These are phyloP conservation scores for Ascaphus truei DNA, from an alignment of 2,113 vertebrate species.

Conservation along the genomic window DNA sequence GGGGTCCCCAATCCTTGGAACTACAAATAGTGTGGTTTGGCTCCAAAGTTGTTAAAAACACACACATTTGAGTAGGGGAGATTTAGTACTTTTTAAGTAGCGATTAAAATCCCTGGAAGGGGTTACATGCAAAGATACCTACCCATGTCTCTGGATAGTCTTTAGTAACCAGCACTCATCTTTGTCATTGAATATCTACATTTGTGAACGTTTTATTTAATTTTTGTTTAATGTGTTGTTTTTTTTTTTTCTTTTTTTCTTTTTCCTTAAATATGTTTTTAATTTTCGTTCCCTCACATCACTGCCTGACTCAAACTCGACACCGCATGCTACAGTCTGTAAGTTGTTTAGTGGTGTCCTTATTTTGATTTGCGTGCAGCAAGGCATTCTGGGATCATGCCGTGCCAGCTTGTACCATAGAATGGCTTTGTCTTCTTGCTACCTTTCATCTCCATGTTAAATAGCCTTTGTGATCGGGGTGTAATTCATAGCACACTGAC, in stretches of 20 bases:
- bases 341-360: constrained; percentile 61
- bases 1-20: too few species aligned
- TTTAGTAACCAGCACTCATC: not conserved
- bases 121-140: too few species aligned
- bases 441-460: not conserved
- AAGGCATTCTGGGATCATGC: not conserved
- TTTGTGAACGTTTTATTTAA: constrained; percentile 15
- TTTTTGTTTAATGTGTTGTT: constrained; percentile 24
- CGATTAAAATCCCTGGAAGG: too few species aligned
- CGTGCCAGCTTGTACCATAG: constrained; percentile 12
- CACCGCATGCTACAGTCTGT: constrained; percentile 85
- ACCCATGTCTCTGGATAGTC: too few species aligned
- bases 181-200: not conserved
- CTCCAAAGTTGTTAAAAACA: too few species aligned
- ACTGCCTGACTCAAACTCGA: constrained; percentile 57
- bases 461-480: not conserved
- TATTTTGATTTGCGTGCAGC: not conserved
- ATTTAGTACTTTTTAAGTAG: too few species aligned
- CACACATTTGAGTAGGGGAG: too few species aligned
- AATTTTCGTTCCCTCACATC: constrained; percentile 45
- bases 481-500: too few species aligned
- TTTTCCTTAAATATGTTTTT: constrained; percentile 50
- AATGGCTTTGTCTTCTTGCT: constrained; percentile 22
- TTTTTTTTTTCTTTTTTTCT: constrained; percentile 47
- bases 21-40: too few species aligned